phyloP scores from a whole-genome alignment of 2,888 invertebrate genomes.

The Phyllotreta striolata region DNA sequence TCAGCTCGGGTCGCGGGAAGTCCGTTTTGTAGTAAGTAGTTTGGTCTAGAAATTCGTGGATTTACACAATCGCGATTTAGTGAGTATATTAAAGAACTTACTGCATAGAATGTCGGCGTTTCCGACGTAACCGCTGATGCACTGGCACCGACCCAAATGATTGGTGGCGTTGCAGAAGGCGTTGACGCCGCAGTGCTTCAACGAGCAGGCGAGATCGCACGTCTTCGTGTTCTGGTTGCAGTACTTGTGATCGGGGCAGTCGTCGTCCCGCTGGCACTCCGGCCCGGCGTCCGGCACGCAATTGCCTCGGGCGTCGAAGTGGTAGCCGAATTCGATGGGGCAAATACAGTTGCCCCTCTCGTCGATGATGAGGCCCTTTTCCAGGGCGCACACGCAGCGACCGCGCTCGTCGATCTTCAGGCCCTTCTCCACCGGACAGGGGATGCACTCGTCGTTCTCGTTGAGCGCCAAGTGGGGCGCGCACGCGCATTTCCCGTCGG shows the following conservation, averaged over 20 bases:
- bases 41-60: constrained; percentile 50
- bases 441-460: constrained; percentile 78
- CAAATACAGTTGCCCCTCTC: constrained; percentile 81
- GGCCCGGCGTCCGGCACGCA: constrained; percentile 65
- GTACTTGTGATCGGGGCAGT: constrained; percentile 79
- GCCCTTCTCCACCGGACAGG: constrained; percentile 76
- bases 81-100: constrained; percentile 59
- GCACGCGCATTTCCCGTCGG: constrained; percentile 76
- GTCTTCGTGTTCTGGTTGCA: constrained; percentile 75
- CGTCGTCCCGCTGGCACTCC: constrained; percentile 74
- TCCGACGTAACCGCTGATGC: constrained; percentile 78
- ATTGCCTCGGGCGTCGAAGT: constrained; percentile 67
- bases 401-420: constrained; percentile 79
- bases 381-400: constrained; percentile 82
- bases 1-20: constrained; percentile 86
- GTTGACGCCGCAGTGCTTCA: constrained; percentile 77
- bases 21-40: constrained; percentile 69
- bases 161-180: constrained; percentile 80
- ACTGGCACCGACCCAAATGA: constrained; percentile 80
- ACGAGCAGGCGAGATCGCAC: constrained; percentile 82
- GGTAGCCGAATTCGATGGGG: constrained; percentile 73
- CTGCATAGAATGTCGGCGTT: constrained; percentile 80
- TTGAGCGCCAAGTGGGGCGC: constrained; percentile 80
- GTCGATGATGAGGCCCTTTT: constrained; percentile 79
- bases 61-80: too few relatives aligned